Base-by-base conservation (phyloP, 1,140 invertebrate species). In the Sinonovacula constricta region DNA sequence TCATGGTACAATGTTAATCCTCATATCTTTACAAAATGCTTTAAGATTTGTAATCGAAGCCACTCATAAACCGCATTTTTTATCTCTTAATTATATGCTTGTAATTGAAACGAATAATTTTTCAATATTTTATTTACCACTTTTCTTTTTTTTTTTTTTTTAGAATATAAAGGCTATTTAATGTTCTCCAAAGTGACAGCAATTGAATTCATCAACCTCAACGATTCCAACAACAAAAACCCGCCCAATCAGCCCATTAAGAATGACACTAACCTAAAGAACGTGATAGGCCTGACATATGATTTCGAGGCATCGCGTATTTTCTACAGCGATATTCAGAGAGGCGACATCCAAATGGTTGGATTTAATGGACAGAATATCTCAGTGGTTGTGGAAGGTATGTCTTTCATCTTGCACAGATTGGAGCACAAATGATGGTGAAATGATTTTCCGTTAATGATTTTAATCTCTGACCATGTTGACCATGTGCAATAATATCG, bases 171-270 rank as follows among this genome's bases (percentile, higher is more conserved):
- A 36, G 96, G 97, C 85, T 99, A 96, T 88, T 87, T 99, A 1
- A 95, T 99, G 0, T 99, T 97, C 86, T 95, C 97, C 0, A 98
- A 97, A 0, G 93, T 97, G 60, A 97, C 96, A 0, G 96, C 98
- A 91, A 96, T 99, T 31, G 92, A 96, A 39, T 95, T 95, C 0
- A 94, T 98, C 2, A 94, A 95, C 85, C 88, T 99, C 7, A 94
- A 94, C 59, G 93, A 95, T 84, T 93, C 94, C 33, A 92, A 93
- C 14, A 93, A 95, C 79, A 93, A 94, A 66, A 96, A 96, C 86
- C 92, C 95, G 33, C 95, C 96, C 0, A 94, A 95, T 78, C 93
- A 94, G 45, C 92, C 93, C n/a, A 95, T 97, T 34, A 92, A 94
- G 72, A 93, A 95, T 82, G 93, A 92, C 66, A 92, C 93, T 2